phyloP scores from a whole-genome alignment of 2,888 invertebrate genomes.

The Fragum whitleyi region DNA sequence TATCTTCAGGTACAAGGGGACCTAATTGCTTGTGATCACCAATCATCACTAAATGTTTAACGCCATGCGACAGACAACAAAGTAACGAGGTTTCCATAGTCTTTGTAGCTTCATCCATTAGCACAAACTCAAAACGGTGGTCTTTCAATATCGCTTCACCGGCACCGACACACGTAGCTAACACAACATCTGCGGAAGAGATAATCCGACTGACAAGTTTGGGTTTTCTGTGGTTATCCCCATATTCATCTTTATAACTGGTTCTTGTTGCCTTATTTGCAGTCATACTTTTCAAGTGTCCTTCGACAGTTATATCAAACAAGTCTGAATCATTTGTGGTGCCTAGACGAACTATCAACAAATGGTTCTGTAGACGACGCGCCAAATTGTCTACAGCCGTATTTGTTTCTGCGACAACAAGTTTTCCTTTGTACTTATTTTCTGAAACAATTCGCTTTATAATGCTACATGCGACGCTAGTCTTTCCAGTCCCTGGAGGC shows the following conservation, averaged over 20 bases:
- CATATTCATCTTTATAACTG: conserved; percentile 34
- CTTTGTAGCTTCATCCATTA: conserved; percentile 63
- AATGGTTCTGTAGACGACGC: conserved; percentile 36
- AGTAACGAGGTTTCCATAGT: conserved; percentile 53
- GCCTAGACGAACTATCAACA: conserved; percentile 45
- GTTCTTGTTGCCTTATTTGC: conserved; percentile 36
- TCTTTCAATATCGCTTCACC: conserved; percentile 39
- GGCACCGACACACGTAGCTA: conserved; percentile 56
- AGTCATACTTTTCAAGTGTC: conserved; percentile 37
- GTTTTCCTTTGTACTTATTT: conserved; percentile 30
- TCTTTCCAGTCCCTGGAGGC: conserved; percentile 63
- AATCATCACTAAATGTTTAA: conserved; percentile 55
- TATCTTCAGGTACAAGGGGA: conserved; percentile 25
- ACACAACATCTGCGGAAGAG: conserved; percentile 33
- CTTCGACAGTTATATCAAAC: conserved; percentile 52
- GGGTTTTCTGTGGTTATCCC: conserved; percentile 36
- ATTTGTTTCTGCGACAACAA: conserved; percentile 62
- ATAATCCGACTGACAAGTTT: conserved; percentile 40
- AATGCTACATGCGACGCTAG: conserved; percentile 49
- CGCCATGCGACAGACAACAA: conserved; percentile 50
- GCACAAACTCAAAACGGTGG: conserved; percentile 47
- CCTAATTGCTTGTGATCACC: conserved; percentile 59
- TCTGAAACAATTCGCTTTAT: conserved; percentile 14
- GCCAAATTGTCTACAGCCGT: conserved; percentile 56
- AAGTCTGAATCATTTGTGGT: conserved; percentile 34